Evolutionary conservation across 2,797 vertebrate genomes (phyloP), one percentile per base, ranked within the genome.

Genomic region (Silurus lanzhouensis): DNA sequence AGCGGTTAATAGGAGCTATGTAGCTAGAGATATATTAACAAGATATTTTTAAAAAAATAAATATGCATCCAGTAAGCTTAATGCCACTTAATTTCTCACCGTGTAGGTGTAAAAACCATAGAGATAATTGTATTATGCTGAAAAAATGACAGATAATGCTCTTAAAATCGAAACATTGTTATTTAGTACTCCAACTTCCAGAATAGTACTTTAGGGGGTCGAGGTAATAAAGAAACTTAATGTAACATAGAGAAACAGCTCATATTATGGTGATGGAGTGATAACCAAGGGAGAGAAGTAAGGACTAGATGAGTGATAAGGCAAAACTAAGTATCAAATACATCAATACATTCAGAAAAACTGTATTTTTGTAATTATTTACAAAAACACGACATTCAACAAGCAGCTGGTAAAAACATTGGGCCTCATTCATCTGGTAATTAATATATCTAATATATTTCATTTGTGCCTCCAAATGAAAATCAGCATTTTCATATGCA

Each of bases 341-440:
- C 74, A 76, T 31, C 15, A 20, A 76, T 4, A 58, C 74, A 77
- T 58, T 58, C 55, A 57, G 15, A 19, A 38, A 31, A 77, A 31
- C 8, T 31, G 25, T 77, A 77, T 77, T 77, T 77, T 77, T 77
- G 74, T 77, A 57, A 58, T 19, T 9, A 77, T 20, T 77, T 31
- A 58, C 74, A 77, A 58, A 77, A 77, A 58, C 31, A 77, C 25
- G 19, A 19, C 5, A 15, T 25, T 74, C 25, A 74, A 44, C 8
- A 2, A 75, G n/a, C 14, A 75, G 19, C 72, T 75, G 25, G n/a
- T 57, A 57, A 76, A 76, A 31, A 7, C 25, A 76, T 76, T 10
- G 17, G 25, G 27, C 74, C 25, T 76, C 17, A 76, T 12, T 76
- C 27, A 76, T 20, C 55, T 31, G 17, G 72, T 27, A 27, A 38